Evolutionary conservation across 53 echinoderm and acorn worm species (phyloP), one percentile per base, ranked within the genome.

Genomic region (Antedon mediterranea): DNA sequence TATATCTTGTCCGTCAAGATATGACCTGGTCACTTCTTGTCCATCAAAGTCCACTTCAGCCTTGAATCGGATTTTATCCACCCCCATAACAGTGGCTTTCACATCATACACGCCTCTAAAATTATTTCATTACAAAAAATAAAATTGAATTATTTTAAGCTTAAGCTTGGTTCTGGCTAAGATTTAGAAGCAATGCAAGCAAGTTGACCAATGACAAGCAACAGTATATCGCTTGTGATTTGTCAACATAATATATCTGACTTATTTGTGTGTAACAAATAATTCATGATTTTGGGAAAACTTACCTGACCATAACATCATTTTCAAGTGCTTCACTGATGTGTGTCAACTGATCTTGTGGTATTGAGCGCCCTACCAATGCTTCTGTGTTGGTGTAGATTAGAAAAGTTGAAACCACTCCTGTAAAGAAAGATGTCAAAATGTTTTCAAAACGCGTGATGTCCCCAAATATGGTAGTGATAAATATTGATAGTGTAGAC

Each of bases 231-330:
- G n/a, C n/a, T n/a, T n/a, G n/a, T n/a, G n/a, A n/a, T n/a, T n/a
- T n/a, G n/a, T n/a, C n/a, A n/a, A n/a, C n/a, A n/a, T n/a, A n/a
- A n/a, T n/a, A n/a, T n/a, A n/a, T n/a, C n/a, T n/a, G n/a, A n/a
- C n/a, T n/a, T n/a, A n/a, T n/a, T n/a, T n/a, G n/a, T n/a, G n/a
- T n/a, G n/a, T n/a, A n/a, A n/a, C n/a, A 13, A 44, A 44, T 23
- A 44, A 44, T 13, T 15, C 23, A 15, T 13, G 13, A 44, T n/a
- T n/a, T n/a, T n/a, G n/a, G n/a, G n/a, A n/a, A n/a, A n/a, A n/a
- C n/a, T n/a, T 31, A 95, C 95, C 95, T 87, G 30, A 95, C 87
- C 89, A 95, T 92, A 72, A 92, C 89, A 80, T 95, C 95, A 89
- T 95, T 91, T 72, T 92, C 95, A 76, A 95, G 75, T 71, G 89